Conservation (phyloP, 2,888 invertebrate species). For the Chromoteleia sp. region DNA sequence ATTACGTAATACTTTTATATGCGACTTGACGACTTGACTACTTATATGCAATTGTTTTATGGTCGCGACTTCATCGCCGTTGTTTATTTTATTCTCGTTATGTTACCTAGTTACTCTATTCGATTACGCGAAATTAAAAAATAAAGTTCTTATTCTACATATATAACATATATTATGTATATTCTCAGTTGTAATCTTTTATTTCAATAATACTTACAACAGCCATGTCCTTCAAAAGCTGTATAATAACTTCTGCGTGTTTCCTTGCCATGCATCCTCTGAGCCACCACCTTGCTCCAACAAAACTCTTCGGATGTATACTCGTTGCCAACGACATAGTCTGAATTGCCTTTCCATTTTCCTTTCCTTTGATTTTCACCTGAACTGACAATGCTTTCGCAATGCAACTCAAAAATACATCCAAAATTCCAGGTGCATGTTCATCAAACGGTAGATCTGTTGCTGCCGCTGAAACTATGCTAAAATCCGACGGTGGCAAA, state of each 20-base stretch:
- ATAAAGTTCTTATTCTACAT: no score
- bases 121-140: no score
- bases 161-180: no score
- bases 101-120: no score
- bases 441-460: conserved; percentile 86
- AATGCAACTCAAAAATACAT: conserved; percentile 95
- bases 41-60: no score
- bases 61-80: no score
- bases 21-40: no score
- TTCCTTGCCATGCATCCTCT: conserved; percentile 93
- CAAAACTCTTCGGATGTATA: conserved; percentile 86
- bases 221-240: conserved; percentile 95
- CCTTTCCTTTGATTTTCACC: conserved; percentile 91
- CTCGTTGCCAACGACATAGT: conserved; percentile 87
- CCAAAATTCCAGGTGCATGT: conserved; percentile 90
- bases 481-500: conserved; percentile 91
- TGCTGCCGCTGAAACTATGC: conserved; percentile 88
- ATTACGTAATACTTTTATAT: no score
- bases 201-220: conserved; percentile 90
- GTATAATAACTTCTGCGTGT: conserved; percentile 94
- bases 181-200: no score
- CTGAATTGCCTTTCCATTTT: conserved; percentile 84
- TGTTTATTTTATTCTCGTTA: no score
- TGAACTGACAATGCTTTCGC: conserved; percentile 96
- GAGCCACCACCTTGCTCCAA: conserved; percentile 92